phyloP scores from a whole-genome alignment of 2,113 vertebrate species.

The Rhinoptilus africanus region DNA sequence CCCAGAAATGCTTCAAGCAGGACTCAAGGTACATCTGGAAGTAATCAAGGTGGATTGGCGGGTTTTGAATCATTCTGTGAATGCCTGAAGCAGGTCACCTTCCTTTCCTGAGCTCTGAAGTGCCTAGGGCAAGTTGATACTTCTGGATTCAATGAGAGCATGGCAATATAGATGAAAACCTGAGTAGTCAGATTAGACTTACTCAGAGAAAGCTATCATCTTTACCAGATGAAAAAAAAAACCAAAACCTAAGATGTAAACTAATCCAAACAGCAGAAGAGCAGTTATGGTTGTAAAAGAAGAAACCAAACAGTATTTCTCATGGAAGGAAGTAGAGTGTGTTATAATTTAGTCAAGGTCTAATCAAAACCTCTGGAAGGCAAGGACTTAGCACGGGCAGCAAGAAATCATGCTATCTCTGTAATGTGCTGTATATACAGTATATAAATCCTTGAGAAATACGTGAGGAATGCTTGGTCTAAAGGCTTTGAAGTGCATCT shows the following conservation, averaged over 20 bases:
- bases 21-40: background rate
- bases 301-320: background rate
- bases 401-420: background rate
- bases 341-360: background rate
- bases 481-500: conserved; percentile 20
- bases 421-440: background rate
- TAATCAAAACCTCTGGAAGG: background rate
- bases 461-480: background rate
- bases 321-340: background rate
- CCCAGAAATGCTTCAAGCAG: conserved; percentile 13
- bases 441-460: conserved; percentile 22
- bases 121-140: background rate
- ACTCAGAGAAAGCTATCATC: background rate
- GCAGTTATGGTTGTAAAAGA: background rate
- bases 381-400: background rate
- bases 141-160: background rate
- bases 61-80: conserved; percentile 7
- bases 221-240: background rate
- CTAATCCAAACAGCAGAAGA: background rate
- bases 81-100: conserved; percentile 7
- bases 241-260: background rate
- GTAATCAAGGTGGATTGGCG: conserved; percentile 9
- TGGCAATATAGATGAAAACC: background rate
- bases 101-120: background rate
- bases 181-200: background rate